Evolutionary conservation across 2,888 invertebrate genomes (phyloP).

Genomic region (Acronicta aceris): DNA sequence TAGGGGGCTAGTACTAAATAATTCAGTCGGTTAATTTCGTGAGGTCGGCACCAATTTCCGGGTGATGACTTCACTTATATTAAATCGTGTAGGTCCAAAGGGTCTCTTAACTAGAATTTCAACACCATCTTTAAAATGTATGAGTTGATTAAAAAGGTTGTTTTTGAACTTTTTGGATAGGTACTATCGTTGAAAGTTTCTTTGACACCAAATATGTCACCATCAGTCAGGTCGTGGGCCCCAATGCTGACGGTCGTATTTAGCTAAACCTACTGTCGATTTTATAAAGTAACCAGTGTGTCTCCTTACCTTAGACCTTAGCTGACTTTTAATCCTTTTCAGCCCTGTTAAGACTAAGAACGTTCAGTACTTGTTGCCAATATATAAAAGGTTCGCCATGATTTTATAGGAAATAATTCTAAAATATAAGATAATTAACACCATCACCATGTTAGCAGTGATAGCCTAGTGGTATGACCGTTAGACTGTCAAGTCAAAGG

Average conservation of each 20-base stretch:
- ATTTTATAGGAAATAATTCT: background rate
- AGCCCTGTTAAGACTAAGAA: background rate
- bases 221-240: too few relatives aligned
- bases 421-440: too few relatives aligned
- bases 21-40: conserved; percentile 51
- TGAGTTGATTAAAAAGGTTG: conserved; percentile 12
- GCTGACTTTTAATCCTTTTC: background rate
- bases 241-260: too few relatives aligned
- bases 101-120: conserved; percentile 40
- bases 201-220: conserved; percentile 13
- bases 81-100: conserved; percentile 49
- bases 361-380: background rate
- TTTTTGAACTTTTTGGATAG: conserved; percentile 22
- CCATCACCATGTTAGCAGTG: too few relatives aligned
- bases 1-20: conserved; percentile 22
- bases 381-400: background rate
- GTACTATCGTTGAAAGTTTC: background rate
- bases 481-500: too few relatives aligned
- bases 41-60: conserved; percentile 43
- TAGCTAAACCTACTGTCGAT: too few relatives aligned
- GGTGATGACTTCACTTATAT: conserved; percentile 47
- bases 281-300: too few relatives aligned
- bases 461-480: too few relatives aligned
- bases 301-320: too few relatives aligned
- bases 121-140: conserved; percentile 20